Evolutionary conservation across 1,140 invertebrate species (phyloP), one percentile per base, ranked within the genome.

Genomic region (Caenorhabditis latens): DNA sequence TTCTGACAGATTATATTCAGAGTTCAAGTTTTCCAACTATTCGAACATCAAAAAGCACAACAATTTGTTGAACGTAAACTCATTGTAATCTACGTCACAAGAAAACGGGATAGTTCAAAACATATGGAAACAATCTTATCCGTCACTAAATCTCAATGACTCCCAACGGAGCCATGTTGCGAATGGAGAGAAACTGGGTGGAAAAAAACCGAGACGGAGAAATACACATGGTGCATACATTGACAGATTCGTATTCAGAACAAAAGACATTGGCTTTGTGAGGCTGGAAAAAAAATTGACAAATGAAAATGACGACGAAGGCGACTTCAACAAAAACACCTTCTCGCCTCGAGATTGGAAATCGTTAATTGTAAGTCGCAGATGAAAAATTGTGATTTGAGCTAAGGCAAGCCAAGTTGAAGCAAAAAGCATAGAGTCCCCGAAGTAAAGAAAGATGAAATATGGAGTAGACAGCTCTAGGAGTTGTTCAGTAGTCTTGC

Each of bases 91-190:
- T 53, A 9, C 50, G 50, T 53, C 50, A 53, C 50, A 53, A 14
- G 11, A 0, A 53, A 16, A 3, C 13, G 50, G 3, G 50, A 53
- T 53, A 50, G 71, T 50, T 79, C 71, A 79, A 11, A 79, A n/a
- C 71, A 79, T 79, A 50, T 79, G 71, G 71, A 79, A 79, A 79
- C 71, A 50, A 79, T 79, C 71, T 79, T 79, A 79, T 79, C 71
- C 71, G 40, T 79, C 71, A 79, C 43, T 79, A 79, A 79, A 79
- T 79, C 71, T 79, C 71, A 21, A 79, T 50, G 71, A 79, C 71
- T 79, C 71, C 71, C 71, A 79, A 79, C 71, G 71, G 71, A 3
- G 71, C 71, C 43, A 24, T 79, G 71, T 79, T 79, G 71, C 71
- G 46, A 79, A 79, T 79, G n/a, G 43, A 50, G 40, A 43, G 40